phyloP scores from a whole-genome alignment of 2,888 invertebrate species.

The Lithophane socia region DNA sequence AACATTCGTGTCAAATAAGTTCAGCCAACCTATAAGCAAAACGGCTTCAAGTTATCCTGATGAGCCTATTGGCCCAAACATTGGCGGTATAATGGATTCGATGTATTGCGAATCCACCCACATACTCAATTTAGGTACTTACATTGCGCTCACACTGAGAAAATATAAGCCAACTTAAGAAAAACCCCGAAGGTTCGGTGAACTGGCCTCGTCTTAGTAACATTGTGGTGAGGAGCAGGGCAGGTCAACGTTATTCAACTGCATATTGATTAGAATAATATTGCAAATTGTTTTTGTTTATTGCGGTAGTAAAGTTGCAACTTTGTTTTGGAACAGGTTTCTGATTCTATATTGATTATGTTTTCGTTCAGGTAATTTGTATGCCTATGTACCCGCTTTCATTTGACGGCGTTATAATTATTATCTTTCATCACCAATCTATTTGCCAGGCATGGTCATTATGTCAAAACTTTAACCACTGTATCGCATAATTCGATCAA shows the following conservation, averaged over 20 bases:
- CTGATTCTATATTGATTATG: constrained; percentile 20
- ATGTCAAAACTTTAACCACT: neutral
- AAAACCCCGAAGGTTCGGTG: constrained; percentile 43
- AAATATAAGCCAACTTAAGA: constrained; percentile 36
- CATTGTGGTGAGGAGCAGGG: constrained; percentile 5
- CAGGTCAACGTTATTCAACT: constrained; percentile 39
- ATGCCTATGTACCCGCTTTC: neutral
- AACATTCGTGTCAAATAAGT: constrained; percentile 47
- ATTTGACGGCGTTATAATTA: neutral
- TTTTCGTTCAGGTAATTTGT: constrained; percentile 26
- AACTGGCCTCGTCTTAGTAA: constrained; percentile 25
- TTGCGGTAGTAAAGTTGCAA: constrained; percentile 44
- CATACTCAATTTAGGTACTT: constrained; percentile 43
- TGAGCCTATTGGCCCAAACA: constrained; percentile 49
- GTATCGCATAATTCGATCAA: no score
- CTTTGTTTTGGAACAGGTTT: constrained; percentile 48
- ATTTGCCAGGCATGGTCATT: neutral
- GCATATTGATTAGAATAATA: constrained; percentile 50
- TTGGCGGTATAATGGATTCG: constrained; percentile 40
- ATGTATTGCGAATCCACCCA: constrained; percentile 30
- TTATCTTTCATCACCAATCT: neutral
- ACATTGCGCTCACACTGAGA: constrained; percentile 33
- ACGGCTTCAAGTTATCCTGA: constrained; percentile 2
- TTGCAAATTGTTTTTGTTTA: constrained; percentile 58
- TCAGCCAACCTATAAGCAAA: constrained; percentile 16